Base-by-base conservation (phyloP, 2,888 invertebrate genomes). In the Polietes domitor region DNA sequence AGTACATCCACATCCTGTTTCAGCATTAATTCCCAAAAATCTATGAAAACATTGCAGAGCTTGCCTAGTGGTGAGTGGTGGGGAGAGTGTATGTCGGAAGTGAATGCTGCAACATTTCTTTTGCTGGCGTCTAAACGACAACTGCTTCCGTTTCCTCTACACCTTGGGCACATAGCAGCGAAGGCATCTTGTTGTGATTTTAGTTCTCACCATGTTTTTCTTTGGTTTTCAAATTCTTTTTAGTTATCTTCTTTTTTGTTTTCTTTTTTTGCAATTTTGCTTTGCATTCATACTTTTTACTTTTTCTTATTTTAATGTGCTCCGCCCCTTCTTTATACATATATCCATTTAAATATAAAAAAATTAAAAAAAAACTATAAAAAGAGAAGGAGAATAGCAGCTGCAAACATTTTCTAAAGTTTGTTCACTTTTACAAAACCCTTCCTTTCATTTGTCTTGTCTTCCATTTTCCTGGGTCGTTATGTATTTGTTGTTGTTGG, bases 241-340 rank as follows among this genome's bases (percentile, higher is more conserved):
- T n/a, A n/a, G n/a, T n/a, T n/a, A n/a, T n/a, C n/a, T n/a, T n/a
- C n/a, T n/a, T n/a, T n/a, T n/a, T n/a, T n/a, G n/a, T n/a, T n/a
- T n/a, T n/a, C n/a, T n/a, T n/a, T n/a, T n/a, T n/a, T n/a, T n/a
- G n/a, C n/a, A n/a, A n/a, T n/a, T n/a, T n/a, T n/a, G n/a, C n/a
- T n/a, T n/a, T n/a, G n/a, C n/a, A n/a, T n/a, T n/a, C n/a, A n/a
- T n/a, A n/a, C n/a, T 19, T 63, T 68, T 68, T 68, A 21, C 17
- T 5, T 41, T 37, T 41, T 68, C 68, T 68, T 87, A 89, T 90
- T 89, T 87, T 89, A 89, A 89, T 89, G 88, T 89, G 90, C 89
- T 89, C 89, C 89, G 89, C 89, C 89, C 89, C 86, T 88, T 89
- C n/a, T n/a, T n/a, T n/a, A n/a, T n/a, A n/a, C n/a, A 89, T 68